Evolutionary conservation across 2,797 vertebrate genomes (phyloP).

Genomic region (Oryzias sinensis): DNA sequence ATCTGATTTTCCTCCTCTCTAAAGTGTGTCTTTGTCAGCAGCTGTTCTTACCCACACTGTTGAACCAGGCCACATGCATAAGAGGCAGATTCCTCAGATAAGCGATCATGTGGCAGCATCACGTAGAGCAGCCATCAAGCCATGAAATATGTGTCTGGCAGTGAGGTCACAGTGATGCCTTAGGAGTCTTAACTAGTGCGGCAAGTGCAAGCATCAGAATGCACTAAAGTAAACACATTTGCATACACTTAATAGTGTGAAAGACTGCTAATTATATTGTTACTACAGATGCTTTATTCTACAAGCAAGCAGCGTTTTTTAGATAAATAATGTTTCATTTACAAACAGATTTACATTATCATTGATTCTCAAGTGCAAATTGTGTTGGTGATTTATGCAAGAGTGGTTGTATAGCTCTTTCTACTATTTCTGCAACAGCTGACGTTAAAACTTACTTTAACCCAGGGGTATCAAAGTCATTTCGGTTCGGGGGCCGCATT

Average conservation of each 20-base stretch:
- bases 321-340: constrained; percentile 1
- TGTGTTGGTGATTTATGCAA: background rate
- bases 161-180: constrained; percentile 33
- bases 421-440: background rate
- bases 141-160: constrained; percentile 62
- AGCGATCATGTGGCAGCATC: constrained; percentile 57
- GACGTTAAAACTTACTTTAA: too few species aligned
- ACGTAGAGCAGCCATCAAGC: constrained; percentile 60
- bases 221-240: constrained; percentile 12
- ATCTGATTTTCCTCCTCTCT: constrained; percentile 41
- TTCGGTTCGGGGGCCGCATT: too few species aligned
- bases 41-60: constrained; percentile 48
- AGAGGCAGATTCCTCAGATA: constrained; percentile 59
- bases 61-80: constrained; percentile 53
- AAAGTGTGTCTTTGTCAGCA: constrained; percentile 42
- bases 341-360: background rate
- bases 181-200: constrained; percentile 13
- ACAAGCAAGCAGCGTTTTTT: background rate
- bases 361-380: background rate
- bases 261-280: background rate
- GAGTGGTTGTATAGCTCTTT: background rate
- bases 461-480: too few species aligned
- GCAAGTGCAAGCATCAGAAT: background rate
- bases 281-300: background rate
- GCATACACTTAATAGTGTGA: background rate